Evolutionary conservation across 2,797 vertebrate genomes (phyloP), one percentile per base, ranked within the genome.

Genomic region (Notamacropus eugenii): DNA sequence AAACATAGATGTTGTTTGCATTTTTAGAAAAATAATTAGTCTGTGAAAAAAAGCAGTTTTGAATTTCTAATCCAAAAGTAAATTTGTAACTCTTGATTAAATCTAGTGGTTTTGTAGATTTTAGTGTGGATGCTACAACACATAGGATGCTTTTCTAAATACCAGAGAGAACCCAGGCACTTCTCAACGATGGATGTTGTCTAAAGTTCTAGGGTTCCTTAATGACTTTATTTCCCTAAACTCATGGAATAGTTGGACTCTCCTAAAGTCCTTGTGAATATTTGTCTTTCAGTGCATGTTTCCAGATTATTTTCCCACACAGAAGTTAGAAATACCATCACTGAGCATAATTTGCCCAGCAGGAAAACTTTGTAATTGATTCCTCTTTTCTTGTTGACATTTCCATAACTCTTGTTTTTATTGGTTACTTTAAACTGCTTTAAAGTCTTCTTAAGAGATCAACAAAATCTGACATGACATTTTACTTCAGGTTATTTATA

Each of bases 1-100:
- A 98, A 98, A 97, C 0, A 95, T 12, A 97, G 10, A 28, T 9
- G 91, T 96, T 82, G 90, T 90, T 97, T 92, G 62, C 52, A 92
- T 91, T 40, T 27, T 95, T 97, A 94, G 46, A 82, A 93, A 95
- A 94, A 92, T 6, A 52, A 0, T 1, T 40, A 74, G 67, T 46
- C 67, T 46, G 22, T 82, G 67, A 82, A 82, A 82, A 82, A 82
- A 46, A 6, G 2, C 40, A 40, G 40, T 82, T 82, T 40, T 40
- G 40, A 46, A 46, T 40, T 82, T 82, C 40, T 82, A 82, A 82
- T 46, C 67, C 67, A 24, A 82, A 82, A 82, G 6, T 9, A 46
- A 82, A 82, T 82, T 22, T 24, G 40, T 82, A 22, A 67, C 62
- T 67, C 22, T 22, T 40, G 27, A 24, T 46, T 46, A 46, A 82